Conservation (phyloP, 2,888 invertebrate genomes). For the Iselma pallidipennis region DNA sequence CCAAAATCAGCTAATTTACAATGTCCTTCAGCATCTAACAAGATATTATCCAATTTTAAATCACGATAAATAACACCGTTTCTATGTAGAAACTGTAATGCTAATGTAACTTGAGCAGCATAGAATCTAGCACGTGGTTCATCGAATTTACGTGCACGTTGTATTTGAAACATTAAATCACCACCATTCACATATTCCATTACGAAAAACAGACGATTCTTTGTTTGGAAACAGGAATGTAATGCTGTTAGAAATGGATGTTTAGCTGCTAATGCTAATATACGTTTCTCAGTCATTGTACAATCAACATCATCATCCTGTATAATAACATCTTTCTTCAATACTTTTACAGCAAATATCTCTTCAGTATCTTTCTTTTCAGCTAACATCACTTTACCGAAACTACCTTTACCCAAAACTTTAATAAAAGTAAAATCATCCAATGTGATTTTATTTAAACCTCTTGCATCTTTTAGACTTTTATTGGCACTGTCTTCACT, state of each 20-base stretch:
- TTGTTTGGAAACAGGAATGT: conserved; percentile 96
- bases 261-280: conserved; percentile 91
- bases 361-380: conserved; percentile 93
- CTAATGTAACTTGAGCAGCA: too few relatives aligned
- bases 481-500: conserved; percentile 1
- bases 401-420: conserved; percentile 98
- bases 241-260: conserved; percentile 98
- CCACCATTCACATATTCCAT: conserved; percentile 99
- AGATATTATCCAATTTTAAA: conserved; percentile 97
- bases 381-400: conserved; percentile 98
- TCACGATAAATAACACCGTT: too few relatives aligned
- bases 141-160: conserved; percentile 96
- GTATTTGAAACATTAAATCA: conserved; percentile 99
- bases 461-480: not conserved
- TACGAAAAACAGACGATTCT: conserved; percentile 88
- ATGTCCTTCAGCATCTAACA: conserved; percentile 94
- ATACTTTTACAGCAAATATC: conserved; percentile 83
- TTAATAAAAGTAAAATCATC: conserved; percentile 97
- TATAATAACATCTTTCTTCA: conserved; percentile 97
- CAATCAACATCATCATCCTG: conserved; percentile 99
- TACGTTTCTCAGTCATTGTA: conserved; percentile 98
- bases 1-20: conserved; percentile 95
- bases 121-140: too few relatives aligned
- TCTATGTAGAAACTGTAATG: too few relatives aligned
- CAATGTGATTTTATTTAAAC: conserved; percentile 65